Base-by-base conservation (phyloP, 2,797 vertebrate species). In the Chelidonichthys spinosus region DNA sequence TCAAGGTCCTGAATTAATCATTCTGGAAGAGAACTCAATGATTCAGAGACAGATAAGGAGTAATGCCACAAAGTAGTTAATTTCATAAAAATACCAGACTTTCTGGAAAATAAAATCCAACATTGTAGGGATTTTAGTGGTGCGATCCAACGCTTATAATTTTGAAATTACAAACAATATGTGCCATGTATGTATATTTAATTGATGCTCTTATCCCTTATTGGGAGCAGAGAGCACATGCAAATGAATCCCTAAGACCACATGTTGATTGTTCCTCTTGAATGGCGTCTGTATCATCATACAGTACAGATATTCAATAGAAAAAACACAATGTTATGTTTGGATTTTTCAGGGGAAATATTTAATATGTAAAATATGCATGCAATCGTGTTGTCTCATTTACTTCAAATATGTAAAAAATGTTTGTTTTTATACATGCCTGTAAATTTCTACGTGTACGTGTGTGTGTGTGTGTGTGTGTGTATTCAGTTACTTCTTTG, bases 291-390 rank as follows among this genome's bases (percentile, higher is more conserved):
- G 35, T 46, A 72, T 67, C 56, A 67, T 73, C 71, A 63, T 49
- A 36, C 47, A 39, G 40, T 53, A 35, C 32, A 82, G 61, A 72
- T 40, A 69, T 72, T 17, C 75, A 65, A 72, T 56, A 56, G 15
- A 78, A 73, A 74, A 80, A 67, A 72, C 11, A 66, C 33, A 43
- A 42, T 46, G 56, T 70, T 65, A 7, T 59, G 2, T 63, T n/a
- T 52, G 39, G 58, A 49, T 72, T 64, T 52, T 74, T 64, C 49
- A 59, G 60, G n/a, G 46, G 53, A 63, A 69, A 83, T 62, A 64
- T 76, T 53, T 76, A 8, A 50, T 43, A 75, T 67, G 33, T 72
- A 72, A 76, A 82, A 63, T 63, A 73, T 33, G 18, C 14, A 43
- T 69, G 32, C 17, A 59, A 69, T 66, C 54, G 25, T 62, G 54